These are phyloP conservation scores for Mechanitis messenoides DNA, from an alignment of 2,888 invertebrate species.

Conservation along the genomic window DNA sequence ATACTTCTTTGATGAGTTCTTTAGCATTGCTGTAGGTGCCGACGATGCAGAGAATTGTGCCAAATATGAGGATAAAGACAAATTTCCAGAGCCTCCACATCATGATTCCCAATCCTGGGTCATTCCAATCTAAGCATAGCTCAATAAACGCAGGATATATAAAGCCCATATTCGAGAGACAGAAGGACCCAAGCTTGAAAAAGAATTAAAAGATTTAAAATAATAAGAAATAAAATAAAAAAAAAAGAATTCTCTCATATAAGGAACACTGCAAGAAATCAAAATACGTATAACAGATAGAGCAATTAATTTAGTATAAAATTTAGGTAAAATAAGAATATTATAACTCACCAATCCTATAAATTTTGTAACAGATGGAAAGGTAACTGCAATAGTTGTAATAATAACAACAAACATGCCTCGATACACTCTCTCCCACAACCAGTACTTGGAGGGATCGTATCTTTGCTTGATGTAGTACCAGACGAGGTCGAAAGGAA, in stretches of 20 bases:
- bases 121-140: slow-evolving; percentile 43
- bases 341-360: slow-evolving; percentile 45
- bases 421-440: slow-evolving; percentile 50
- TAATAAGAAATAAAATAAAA: too few relatives aligned
- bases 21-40: slow-evolving; percentile 39
- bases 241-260: too few relatives aligned
- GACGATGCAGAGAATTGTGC: slow-evolving; percentile 29
- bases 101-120: slow-evolving; percentile 41
- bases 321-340: too few relatives aligned
- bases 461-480: slow-evolving; percentile 39
- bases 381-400: slow-evolving; percentile 33
- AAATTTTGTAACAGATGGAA: slow-evolving; percentile 44
- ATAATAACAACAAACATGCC: slow-evolving; percentile 35
- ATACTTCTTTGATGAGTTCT: slow-evolving; percentile 32
- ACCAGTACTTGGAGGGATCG: slow-evolving; percentile 35
- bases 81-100: slow-evolving; percentile 43
- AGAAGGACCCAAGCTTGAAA: slow-evolving; percentile 46
- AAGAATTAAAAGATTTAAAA: background rate
- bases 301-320: too few relatives aligned
- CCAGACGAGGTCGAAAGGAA: slow-evolving; percentile 50
- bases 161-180: slow-evolving; percentile 44
- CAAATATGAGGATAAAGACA: slow-evolving; percentile 34
- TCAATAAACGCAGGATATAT: slow-evolving; percentile 51
- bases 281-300: too few relatives aligned
- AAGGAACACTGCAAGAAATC: background rate